Conservation (phyloP, 2,888 invertebrate genomes). For the Cephus rjabovi region DNA sequence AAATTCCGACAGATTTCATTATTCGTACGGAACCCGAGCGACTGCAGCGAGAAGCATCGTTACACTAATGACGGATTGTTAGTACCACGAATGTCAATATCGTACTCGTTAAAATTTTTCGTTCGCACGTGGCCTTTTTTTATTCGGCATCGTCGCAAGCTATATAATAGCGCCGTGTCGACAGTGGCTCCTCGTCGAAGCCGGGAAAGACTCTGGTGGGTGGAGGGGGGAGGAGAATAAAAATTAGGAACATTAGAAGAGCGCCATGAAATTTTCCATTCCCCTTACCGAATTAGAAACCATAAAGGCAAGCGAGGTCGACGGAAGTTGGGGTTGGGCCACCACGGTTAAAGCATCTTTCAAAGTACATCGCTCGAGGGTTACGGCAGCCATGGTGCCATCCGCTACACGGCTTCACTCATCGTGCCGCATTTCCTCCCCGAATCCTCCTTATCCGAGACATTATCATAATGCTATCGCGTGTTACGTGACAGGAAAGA, state of each 20-base stretch:
- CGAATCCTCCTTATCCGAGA: slow-evolving; percentile 57
- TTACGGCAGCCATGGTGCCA: not conserved
- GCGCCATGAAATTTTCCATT: not conserved
- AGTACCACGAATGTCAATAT: not conserved
- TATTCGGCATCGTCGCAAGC: not conserved
- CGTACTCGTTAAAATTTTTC: not conserved
- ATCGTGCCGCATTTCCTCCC: slow-evolving; percentile 53
- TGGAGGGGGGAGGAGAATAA: too few relatives aligned
- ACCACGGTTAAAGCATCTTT: slow-evolving; percentile 2
- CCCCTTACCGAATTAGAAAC: not conserved
- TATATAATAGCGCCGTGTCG: not conserved
- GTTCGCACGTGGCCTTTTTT: not conserved
- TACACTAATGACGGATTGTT: not conserved
- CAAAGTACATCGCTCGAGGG: not conserved
- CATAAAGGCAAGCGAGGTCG: not conserved
- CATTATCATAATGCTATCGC: slow-evolving; percentile 63
- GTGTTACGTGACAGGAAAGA: slow-evolving; percentile 62
- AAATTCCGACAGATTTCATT: not conserved
- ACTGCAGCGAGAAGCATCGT: not conserved
- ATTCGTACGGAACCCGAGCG: not conserved
- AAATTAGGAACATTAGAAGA: not conserved
- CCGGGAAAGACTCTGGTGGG: not conserved
- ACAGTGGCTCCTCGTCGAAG: not conserved
- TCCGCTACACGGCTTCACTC: slow-evolving; percentile 47
- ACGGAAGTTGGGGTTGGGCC: not conserved